These are phyloP conservation scores for Helogale parvula DNA, from an alignment of 2,113 vertebrate genomes.

Conservation along the genomic window DNA sequence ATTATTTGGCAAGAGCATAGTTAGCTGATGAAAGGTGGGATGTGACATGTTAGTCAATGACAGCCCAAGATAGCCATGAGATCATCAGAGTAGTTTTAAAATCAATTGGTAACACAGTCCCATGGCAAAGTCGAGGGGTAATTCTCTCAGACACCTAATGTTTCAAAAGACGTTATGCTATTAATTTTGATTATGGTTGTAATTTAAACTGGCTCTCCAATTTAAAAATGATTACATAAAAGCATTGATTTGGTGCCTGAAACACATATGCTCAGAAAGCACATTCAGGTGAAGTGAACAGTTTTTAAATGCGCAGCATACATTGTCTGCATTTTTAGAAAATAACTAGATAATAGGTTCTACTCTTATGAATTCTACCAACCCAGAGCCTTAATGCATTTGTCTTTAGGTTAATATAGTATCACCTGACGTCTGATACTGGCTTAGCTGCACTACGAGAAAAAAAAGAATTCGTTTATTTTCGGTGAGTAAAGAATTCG, in stretches of 20 bases:
- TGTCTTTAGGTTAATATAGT: neutral
- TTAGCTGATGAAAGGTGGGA: neutral
- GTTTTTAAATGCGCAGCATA: slow-evolving; percentile 16
- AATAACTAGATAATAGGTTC: neutral
- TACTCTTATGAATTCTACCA: neutral
- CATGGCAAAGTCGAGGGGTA: neutral
- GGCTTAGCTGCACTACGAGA: neutral
- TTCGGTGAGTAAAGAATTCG: neutral
- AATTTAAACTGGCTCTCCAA: slow-evolving; percentile 54
- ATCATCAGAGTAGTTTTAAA: slow-evolving; percentile 7
- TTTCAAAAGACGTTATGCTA: neutral
- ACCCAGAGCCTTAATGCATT: neutral
- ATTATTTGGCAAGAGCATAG: neutral
- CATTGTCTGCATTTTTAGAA: slow-evolving; percentile 23
- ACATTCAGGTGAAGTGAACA: slow-evolving; percentile 3
- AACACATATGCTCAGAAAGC: slow-evolving; percentile 32
- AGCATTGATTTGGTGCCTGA: neutral
- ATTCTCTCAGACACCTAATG: slow-evolving; percentile 37
- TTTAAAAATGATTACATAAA: slow-evolving; percentile 67
- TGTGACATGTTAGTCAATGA: neutral
- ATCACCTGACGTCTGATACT: slow-evolving; percentile 30
- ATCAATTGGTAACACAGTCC: neutral
- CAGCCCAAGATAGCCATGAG: neutral
- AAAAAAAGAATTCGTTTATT: neutral
- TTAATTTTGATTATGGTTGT: slow-evolving; percentile 62